Evolutionary conservation across 2,113 vertebrate genomes (phyloP).

Genomic region (Ictalurus furcatus): DNA sequence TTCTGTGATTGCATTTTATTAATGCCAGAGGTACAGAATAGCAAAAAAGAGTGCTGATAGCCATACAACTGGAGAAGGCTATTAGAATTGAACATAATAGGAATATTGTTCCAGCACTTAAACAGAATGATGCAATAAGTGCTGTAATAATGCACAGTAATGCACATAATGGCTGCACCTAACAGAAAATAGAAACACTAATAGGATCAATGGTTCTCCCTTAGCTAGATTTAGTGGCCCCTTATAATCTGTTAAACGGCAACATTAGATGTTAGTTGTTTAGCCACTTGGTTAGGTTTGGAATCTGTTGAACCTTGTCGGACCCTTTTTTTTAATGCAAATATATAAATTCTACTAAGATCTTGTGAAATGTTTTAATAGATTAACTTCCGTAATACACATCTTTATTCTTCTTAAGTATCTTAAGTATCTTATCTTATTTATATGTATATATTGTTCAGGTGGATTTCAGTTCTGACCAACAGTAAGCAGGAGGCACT

Average conservation of each 20-base stretch:
- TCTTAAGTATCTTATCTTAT: no score
- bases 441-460: constrained; percentile 40
- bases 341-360: neutral
- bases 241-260: neutral
- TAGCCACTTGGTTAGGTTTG: neutral
- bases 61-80: neutral
- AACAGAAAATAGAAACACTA: neutral
- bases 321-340: neutral
- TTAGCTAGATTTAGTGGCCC: neutral
- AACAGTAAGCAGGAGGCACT: constrained; percentile 75
- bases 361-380: neutral
- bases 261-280: neutral
- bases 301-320: neutral
- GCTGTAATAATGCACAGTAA: neutral
- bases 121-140: neutral
- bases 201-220: neutral
- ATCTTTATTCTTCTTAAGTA: neutral
- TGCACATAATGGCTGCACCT: neutral
- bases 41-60: neutral
- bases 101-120: neutral
- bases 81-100: neutral
- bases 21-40: constrained; percentile 11
- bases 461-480: constrained; percentile 75
- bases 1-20: neutral
- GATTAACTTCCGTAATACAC: neutral